Evolutionary conservation across 2,113 vertebrate species (phyloP).

Genomic region (Syngnathus floridae): DNA sequence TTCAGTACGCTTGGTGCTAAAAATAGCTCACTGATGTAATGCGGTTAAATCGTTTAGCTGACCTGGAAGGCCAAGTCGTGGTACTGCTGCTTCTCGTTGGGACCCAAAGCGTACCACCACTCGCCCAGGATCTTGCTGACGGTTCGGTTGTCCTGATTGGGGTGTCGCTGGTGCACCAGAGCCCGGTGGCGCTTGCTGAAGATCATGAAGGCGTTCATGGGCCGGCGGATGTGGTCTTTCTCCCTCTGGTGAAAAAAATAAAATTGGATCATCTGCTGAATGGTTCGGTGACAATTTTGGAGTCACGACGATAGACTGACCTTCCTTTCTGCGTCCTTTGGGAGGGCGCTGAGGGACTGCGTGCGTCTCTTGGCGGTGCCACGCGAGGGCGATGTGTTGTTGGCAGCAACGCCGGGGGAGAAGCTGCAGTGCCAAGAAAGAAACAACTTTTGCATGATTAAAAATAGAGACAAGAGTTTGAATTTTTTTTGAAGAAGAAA

Average conservation of each 20-base stretch:
- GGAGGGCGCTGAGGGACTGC: slow-evolving; percentile 87
- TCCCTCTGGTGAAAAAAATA: slow-evolving; percentile 68
- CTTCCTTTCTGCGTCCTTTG: slow-evolving; percentile 86
- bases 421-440: slow-evolving; percentile 66
- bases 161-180: slow-evolving; percentile 88
- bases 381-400: slow-evolving; percentile 72
- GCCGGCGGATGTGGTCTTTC: slow-evolving; percentile 89
- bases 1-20: background rate
- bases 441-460: background rate
- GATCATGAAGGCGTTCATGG: slow-evolving; percentile 96
- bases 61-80: slow-evolving; percentile 94
- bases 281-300: background rate
- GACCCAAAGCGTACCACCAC: slow-evolving; percentile 91
- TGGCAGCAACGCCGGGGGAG: slow-evolving; percentile 72
- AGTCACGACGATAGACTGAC: slow-evolving; percentile 44
- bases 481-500: background rate
- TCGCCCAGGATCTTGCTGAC: slow-evolving; percentile 94
- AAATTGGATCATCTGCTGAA: too few species aligned
- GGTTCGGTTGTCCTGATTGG: slow-evolving; percentile 91
- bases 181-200: slow-evolving; percentile 90
- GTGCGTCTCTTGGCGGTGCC: slow-evolving; percentile 81
- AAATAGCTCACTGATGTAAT: background rate
- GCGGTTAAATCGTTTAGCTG: background rate
- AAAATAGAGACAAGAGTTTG: background rate
- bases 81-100: slow-evolving; percentile 91